These are phyloP conservation scores for Yponomeuta malinellus DNA, from an alignment of 2,888 invertebrate genomes.

Conservation along the genomic window DNA sequence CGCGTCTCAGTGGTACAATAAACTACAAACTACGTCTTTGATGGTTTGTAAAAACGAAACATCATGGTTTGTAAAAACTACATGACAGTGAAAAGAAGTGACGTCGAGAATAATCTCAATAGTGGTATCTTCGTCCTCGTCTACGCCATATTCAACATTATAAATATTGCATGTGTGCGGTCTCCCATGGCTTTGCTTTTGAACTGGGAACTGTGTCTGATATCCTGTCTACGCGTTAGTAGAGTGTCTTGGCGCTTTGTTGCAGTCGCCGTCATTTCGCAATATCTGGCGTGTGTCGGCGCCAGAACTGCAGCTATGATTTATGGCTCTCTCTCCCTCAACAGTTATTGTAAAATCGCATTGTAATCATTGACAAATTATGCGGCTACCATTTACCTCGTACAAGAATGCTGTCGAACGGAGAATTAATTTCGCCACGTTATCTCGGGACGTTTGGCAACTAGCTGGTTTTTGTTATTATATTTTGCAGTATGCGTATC, in stretches of 20 bases:
- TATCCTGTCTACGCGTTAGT: no score
- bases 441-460: neutral
- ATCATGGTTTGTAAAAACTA: no score
- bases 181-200: no score
- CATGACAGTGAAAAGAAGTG: no score
- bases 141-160: no score
- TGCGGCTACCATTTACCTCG: constrained; percentile 45
- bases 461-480: neutral
- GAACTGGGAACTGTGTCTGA: no score
- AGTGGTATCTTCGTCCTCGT: no score
- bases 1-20: no score
- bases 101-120: no score
- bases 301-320: constrained; percentile 56
- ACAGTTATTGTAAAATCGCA: constrained; percentile 36
- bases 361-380: constrained; percentile 67
- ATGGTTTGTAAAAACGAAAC: no score
- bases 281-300: constrained; percentile 53
- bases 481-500: neutral
- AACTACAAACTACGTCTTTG: no score
- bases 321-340: constrained; percentile 38
- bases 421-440: neutral
- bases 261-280: constrained; percentile 50
- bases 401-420: constrained; percentile 15
- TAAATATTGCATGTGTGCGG: no score
- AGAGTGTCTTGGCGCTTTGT: constrained; percentile 38